Base-by-base conservation (phyloP, 2,113 vertebrate genomes). In the Larimichthys polyactis region DNA sequence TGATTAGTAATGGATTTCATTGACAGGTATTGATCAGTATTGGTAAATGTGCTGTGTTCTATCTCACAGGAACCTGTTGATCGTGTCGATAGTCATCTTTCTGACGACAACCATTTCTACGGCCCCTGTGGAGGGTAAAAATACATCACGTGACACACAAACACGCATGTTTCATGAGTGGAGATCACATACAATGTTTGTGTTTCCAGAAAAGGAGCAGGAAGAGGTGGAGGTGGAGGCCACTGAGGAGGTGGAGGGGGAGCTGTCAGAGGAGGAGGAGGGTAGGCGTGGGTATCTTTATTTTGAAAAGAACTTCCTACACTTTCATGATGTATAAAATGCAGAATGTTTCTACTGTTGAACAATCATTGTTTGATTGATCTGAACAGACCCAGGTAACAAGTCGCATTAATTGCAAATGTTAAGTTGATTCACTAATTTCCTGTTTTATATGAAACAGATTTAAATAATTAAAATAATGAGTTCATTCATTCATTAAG, bases 241-340 rank as follows among this genome's bases (percentile, higher is more conserved):
- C 40, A 86, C 81, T 20, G 94, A 94, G 60, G 93, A 91, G 54
- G 86, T 74, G 48, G 93, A 94, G 58, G 95, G 91, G 62, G 95
- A 95, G 79, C 82, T 95, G 68, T 95, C 95, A 4, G 94, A 95
- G 89, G 94, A 95, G 83, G 94, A 95, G 74, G 94, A 95, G 69
- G 95, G 94, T 95, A 94, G 78, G 93, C n/a, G 11, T 51, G 20
- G 14, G 80, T 59, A 46, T 71, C 48, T 68, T 62, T 63, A 74
- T 62, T 36, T 62, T 68, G 46, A 49, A 68, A 29, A 19, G 24
- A 19, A 9, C 22, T 66, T n/a, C 12, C 58, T 29, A 5, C 2
- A 67, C 3, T 58, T 58, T 29, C 24, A 11, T 48, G 2, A 36
- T 4, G 10, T 43, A 43, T 58, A 40, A 57, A 24, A 75, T 6